These are phyloP conservation scores for Bothrops jararaca DNA, from an alignment of 2,113 vertebrate species.

Conservation along the genomic window DNA sequence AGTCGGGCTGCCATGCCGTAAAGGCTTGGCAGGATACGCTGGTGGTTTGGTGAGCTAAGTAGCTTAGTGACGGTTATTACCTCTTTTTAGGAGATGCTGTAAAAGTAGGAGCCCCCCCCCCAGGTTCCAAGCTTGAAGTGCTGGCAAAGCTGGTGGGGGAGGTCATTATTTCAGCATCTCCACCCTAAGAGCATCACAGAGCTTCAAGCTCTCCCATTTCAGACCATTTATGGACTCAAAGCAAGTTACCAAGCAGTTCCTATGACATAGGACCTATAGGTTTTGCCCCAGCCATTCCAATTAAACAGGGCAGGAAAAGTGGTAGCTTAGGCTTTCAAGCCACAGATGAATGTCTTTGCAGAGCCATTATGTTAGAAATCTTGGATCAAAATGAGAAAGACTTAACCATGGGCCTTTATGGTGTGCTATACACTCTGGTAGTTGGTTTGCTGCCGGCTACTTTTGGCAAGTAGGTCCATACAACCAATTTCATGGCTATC, in stretches of 20 bases:
- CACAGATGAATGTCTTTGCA: background rate
- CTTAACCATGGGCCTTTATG: background rate
- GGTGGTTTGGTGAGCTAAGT: background rate
- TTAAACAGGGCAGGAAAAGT: background rate
- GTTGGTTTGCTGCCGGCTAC: background rate
- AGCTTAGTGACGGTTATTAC: background rate
- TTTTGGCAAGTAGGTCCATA: background rate
- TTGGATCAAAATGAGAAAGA: background rate
- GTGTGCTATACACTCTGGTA: background rate
- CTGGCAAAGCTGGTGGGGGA: background rate
- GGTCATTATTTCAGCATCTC: background rate
- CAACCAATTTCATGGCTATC: background rate
- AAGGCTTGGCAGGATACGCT: background rate
- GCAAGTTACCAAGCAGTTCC: background rate
- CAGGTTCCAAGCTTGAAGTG: background rate
- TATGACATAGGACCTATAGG: background rate
- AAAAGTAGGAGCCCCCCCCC: accelerated
- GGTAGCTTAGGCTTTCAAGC: background rate
- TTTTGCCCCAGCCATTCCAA: background rate
- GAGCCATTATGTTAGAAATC: background rate
- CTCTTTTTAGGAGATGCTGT: background rate
- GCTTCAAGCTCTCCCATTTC: background rate
- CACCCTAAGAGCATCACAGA: background rate
- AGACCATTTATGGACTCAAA: background rate
- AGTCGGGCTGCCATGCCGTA: slow-evolving; percentile 2